phyloP scores from a whole-genome alignment of 1,140 invertebrate genomes.

The Pachypeltis micranthus region DNA sequence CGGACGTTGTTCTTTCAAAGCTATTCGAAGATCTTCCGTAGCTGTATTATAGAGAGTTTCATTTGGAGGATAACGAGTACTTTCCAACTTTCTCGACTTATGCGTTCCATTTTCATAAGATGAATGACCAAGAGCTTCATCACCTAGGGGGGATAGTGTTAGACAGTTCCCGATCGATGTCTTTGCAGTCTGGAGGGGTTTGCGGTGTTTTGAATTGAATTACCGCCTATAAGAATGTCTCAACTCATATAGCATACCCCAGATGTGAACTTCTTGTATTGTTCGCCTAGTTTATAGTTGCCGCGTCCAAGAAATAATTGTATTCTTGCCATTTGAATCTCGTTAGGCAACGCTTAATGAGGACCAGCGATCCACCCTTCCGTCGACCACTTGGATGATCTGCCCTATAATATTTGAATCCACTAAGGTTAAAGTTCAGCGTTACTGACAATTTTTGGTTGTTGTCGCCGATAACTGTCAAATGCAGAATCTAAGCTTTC shows the following conservation, averaged over 20 bases:
- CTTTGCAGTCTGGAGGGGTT: too few species aligned
- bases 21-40: background rate
- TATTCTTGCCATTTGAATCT: background rate
- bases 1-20: background rate
- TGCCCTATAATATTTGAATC: background rate
- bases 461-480: too few species aligned
- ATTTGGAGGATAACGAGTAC: background rate
- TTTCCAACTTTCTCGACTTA: background rate
- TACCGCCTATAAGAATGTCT: too few species aligned
- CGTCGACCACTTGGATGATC: conserved; percentile 4
- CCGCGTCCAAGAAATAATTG: background rate
- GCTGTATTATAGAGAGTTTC: background rate
- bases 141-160: too few species aligned
- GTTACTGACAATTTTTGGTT: too few species aligned
- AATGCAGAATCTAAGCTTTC: too few species aligned
- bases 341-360: background rate
- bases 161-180: too few species aligned
- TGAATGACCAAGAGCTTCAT: too few species aligned
- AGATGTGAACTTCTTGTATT: background rate
- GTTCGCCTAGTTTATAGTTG: background rate
- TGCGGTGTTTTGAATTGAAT: too few species aligned
- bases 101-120: background rate
- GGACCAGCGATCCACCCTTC: background rate
- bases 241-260: too few species aligned
- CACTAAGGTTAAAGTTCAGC: background rate